Evolutionary conservation across 2,113 vertebrate species (phyloP), one percentile per base, ranked within the genome.

Genomic region (Scomber scombrus): DNA sequence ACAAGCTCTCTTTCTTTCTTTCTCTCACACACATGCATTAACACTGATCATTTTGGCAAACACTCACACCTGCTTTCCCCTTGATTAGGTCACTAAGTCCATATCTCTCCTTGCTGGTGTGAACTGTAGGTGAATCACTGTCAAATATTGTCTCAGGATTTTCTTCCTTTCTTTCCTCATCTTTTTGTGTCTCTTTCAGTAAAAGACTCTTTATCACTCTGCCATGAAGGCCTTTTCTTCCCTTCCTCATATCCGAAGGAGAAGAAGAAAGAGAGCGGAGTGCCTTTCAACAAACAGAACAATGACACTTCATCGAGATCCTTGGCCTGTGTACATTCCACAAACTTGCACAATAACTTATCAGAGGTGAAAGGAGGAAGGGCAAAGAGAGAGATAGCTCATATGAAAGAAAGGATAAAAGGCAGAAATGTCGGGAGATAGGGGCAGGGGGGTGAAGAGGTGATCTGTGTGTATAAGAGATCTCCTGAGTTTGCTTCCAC

Each of bases 101-200:
- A 64, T 90, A 92, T 94, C 89, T 88, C 71, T 85, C 57, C 62
- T 63, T n/a, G 65, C 55, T 61, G 75, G 82, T 79, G 81, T 89
- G 85, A 91, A 86, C 82, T 87, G 66, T 67, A 71, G 85, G 89
- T 89, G 89, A 93, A 92, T 93, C 90, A 91, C 85, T 89, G 87
- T 90, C 85, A 88, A 91, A 94, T 94, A 93, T 94, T 93, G 92
- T 92, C 89, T 89, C 73, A 90, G 78, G 85, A 86, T 89, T 90
- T 92, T 88, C 78, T 71, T 10, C 64, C 61, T 91, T 87, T 89
- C 67, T 85, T 90, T 82, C 80, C 66, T 79, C 69, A 69, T 88
- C 64, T 61, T 82, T 84, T 71, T 81, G 77, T 78, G 58, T 84
- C 75, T 75, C 67, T 88, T 89, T 87, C 68, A 80, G 21, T 78